phyloP scores from a whole-genome alignment of 2,113 vertebrate genomes.

The Lepidothrix coronata region DNA sequence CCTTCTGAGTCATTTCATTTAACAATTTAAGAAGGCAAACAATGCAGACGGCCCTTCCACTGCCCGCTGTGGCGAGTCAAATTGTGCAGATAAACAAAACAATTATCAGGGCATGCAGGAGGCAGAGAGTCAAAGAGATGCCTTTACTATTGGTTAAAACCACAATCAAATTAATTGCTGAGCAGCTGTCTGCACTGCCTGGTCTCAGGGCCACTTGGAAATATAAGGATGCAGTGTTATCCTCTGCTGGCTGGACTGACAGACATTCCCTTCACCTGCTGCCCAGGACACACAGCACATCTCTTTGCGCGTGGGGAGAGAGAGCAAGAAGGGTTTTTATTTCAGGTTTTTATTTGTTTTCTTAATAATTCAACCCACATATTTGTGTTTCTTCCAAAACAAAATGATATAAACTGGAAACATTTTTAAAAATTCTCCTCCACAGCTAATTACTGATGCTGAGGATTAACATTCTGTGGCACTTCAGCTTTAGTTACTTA shows the following conservation, averaged over 20 bases:
- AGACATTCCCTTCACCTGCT: background rate
- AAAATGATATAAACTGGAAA: conserved; percentile 52
- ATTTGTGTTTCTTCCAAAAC: conserved; percentile 51
- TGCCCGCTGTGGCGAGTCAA: background rate
- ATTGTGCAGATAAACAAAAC: conserved; percentile 43
- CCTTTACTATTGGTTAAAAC: conserved; percentile 6
- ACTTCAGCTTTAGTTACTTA: conserved; percentile 66
- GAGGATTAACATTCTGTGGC: conserved; percentile 61
- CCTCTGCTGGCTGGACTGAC: too few relatives aligned
- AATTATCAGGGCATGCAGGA: conserved; percentile 32
- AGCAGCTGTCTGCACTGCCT: background rate
- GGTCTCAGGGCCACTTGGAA: background rate
- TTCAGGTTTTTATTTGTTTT: conserved; percentile 2
- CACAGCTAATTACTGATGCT: conserved; percentile 55
- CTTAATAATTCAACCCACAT: conserved; percentile 32
- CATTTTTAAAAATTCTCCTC: conserved; percentile 41
- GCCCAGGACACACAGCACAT: background rate
- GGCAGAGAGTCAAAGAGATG: conserved; percentile 13
- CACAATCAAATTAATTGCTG: background rate
- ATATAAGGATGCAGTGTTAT: background rate
- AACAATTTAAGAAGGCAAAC: conserved; percentile 42
- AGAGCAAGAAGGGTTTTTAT: background rate
- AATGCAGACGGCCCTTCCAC: background rate
- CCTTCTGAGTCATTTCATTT: conserved; percentile 58
- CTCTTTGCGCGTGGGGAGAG: fast-evolving